These are phyloP conservation scores for Porites lobata DNA, from an alignment of 92 coral and sea anemone genomes.

Conservation along the genomic window DNA sequence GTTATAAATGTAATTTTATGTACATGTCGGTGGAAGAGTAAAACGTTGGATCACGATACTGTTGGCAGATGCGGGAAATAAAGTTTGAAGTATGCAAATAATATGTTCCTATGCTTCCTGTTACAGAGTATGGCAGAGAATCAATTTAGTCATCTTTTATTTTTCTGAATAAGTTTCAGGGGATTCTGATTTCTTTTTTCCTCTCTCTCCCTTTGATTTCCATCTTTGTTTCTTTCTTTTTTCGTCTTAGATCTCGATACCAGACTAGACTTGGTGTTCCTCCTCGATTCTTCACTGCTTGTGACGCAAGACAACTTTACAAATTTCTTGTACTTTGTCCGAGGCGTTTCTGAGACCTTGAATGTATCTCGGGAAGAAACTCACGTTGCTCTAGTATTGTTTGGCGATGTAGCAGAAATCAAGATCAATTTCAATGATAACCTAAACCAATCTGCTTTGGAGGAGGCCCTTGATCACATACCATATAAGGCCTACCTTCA, in stretches of 20 bases:
- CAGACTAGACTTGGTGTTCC: not conserved
- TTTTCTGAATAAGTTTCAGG: too few relatives aligned
- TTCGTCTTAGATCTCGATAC: not conserved
- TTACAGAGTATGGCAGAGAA: too few relatives aligned
- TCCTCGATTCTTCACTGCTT: not conserved
- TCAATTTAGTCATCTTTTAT: too few relatives aligned
- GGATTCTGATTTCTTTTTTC: too few relatives aligned
- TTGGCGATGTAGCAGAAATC: not conserved
- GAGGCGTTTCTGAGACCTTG: not conserved
- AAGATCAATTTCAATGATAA: not conserved
- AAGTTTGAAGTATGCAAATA: too few relatives aligned
- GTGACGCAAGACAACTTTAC: not conserved
- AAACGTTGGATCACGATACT: too few relatives aligned
- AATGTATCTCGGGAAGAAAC: slow-evolving; percentile 3
- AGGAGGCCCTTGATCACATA: not conserved
- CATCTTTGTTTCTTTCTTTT: not conserved
- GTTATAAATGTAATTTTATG: too few relatives aligned
- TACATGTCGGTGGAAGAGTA: too few relatives aligned
- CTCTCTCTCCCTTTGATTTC: too few relatives aligned
- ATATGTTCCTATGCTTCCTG: too few relatives aligned
- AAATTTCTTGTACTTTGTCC: not conserved
- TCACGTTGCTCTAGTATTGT: not conserved
- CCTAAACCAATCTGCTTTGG: not conserved
- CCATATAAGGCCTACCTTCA: not conserved
- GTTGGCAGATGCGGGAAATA: too few relatives aligned